Base-by-base conservation (phyloP, 2,888 invertebrate species). In the Ormyrus nitidulus region DNA sequence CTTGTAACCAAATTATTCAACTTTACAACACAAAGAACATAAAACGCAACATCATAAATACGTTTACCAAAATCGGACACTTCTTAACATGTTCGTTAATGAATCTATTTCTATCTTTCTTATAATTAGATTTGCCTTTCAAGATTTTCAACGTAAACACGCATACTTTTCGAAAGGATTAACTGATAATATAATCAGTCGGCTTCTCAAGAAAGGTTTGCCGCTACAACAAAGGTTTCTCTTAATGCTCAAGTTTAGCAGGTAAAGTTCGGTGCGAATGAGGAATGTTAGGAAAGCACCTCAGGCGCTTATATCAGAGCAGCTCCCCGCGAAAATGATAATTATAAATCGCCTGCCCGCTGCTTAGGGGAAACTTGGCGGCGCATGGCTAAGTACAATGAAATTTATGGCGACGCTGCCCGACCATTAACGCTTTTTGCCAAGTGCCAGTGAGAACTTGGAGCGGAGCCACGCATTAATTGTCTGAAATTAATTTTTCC, bases 401-500 rank as follows among this genome's bases (percentile, higher is more conserved):
- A 84, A 84, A 85, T 85, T 84, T 84, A 85, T 84, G 83, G 84
- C 84, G 82, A 83, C 81, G 80, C 80, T 77, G 73, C 10, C 81
- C 72, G 82, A 81, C 83, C 83, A 83, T 84, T 84, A 85, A 78
- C 73, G 83, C 81, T 51, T 73, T 78, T 82, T 84, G 84, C 84
- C 84, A 84, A 84, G 83, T 83, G 59, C 72, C 10, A 44, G n/a
- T 11, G 48, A 7, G 69, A 80, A 81, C 76, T 85, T 85, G 85
- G 85, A 84, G 59, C 59, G 54, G 59, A 75, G 85, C 85, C 85
- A 85, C 75, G 81, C 84, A 84, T 85, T 84, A 85, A 84, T 85
- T 85, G 85, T 84, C 84, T 82, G 81, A 83, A 85, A 83, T 85
- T 84, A 83, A 85, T 85, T 85, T 85, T 85, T 85, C 80, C 80